Conservation (phyloP, 2,797 vertebrate genomes). For the Fringilla coelebs region DNA sequence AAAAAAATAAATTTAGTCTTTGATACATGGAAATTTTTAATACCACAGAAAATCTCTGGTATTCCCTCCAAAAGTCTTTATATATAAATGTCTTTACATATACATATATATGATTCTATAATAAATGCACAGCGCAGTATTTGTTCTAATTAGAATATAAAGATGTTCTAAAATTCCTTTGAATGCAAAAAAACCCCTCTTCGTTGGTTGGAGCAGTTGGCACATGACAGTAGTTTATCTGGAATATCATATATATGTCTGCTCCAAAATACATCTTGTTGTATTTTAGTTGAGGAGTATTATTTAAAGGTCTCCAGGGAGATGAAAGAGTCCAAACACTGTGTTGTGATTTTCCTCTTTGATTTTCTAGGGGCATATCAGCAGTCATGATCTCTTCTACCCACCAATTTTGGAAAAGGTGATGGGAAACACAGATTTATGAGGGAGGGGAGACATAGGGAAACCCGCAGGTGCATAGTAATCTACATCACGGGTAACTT, state of each 20-base stretch:
- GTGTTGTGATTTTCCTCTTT: neutral
- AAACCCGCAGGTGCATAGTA: fast-evolving
- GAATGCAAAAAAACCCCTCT: neutral
- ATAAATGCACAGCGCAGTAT: neutral
- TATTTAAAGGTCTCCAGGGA: neutral
- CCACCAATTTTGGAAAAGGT: neutral
- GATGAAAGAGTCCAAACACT: neutral
- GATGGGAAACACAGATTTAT: neutral
- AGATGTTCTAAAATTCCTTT: neutral
- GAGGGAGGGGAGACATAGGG: neutral
- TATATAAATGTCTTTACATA: neutral
- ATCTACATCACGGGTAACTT: neutral
- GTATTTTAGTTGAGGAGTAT: neutral
- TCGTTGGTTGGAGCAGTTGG: neutral
- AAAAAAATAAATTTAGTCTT: neutral
- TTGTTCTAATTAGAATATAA: neutral
- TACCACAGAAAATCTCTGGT: neutral
- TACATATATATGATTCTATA: neutral
- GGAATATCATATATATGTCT: neutral
- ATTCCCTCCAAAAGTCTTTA: fast-evolving
- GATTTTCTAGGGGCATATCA: neutral
- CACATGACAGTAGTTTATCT: neutral
- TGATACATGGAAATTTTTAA: neutral
- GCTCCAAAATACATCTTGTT: neutral
- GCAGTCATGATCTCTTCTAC: neutral